These are phyloP conservation scores for Myiopsitta monachus DNA, from an alignment of 2,113 vertebrate genomes.

Conservation along the genomic window DNA sequence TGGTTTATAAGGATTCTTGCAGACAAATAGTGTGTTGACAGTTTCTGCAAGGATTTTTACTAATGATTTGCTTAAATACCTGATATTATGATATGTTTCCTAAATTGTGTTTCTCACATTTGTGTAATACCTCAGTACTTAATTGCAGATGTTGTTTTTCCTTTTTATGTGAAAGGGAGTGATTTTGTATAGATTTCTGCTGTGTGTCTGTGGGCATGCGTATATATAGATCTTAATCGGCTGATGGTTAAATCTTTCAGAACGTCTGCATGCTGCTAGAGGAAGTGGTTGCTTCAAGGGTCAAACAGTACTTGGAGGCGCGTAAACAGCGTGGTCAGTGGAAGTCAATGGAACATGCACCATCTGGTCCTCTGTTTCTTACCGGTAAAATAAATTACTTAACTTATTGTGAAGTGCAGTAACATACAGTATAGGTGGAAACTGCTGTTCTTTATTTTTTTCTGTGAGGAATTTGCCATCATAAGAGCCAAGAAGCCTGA, in stretches of 20 bases:
- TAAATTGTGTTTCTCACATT: background rate
- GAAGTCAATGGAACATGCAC: slow-evolving; percentile 73
- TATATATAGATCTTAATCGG: background rate
- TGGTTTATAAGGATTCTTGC: background rate
- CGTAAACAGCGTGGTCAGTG: slow-evolving; percentile 68
- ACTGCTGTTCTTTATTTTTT: background rate
- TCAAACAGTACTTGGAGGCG: slow-evolving; percentile 78
- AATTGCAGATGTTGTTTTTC: background rate
- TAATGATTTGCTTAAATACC: background rate
- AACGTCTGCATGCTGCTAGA: slow-evolving; percentile 83
- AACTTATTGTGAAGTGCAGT: background rate
- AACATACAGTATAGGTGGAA: background rate
- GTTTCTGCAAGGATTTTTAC: background rate
- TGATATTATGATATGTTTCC: background rate
- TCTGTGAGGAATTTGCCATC: background rate
- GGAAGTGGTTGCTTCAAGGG: slow-evolving; percentile 83
- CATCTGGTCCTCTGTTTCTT: slow-evolving; percentile 77
- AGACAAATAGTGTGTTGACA: background rate
- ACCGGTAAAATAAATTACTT: slow-evolving; percentile 79
- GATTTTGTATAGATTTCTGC: background rate
- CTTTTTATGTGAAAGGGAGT: background rate
- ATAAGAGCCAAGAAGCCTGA: background rate
- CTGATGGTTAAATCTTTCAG: slow-evolving; percentile 69
- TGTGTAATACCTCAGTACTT: background rate
- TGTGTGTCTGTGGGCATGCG: background rate